phyloP scores from a whole-genome alignment of 2,113 vertebrate genomes.

The Hemiprocne comata region DNA sequence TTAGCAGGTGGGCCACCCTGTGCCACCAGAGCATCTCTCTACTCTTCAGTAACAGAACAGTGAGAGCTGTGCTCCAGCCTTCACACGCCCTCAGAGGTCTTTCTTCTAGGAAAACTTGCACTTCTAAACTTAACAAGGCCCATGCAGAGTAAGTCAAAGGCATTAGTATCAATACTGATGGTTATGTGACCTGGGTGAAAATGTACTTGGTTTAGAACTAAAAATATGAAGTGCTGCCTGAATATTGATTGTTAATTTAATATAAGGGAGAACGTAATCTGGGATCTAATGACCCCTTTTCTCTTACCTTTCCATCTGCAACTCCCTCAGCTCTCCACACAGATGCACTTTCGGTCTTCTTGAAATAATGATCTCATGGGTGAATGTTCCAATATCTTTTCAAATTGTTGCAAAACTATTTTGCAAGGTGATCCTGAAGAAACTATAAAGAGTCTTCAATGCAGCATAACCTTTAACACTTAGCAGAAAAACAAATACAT shows the following conservation, averaged over 20 bases:
- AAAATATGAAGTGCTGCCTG: background rate
- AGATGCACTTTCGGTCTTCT: background rate
- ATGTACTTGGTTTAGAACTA: background rate
- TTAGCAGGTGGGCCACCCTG: background rate
- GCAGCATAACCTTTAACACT: background rate
- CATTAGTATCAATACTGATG: background rate
- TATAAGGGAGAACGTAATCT: background rate
- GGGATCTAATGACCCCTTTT: background rate
- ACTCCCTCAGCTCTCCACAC: background rate
- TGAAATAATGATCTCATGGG: background rate
- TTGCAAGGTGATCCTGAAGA: background rate
- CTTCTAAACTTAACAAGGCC: background rate
- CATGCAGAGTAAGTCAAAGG: background rate
- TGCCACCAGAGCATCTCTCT: background rate
- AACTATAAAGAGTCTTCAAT: background rate
- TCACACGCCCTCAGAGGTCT: rapidly evolving
- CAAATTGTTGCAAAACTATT: background rate
- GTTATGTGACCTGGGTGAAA: background rate
- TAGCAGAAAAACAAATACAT: background rate
- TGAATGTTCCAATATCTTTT: background rate
- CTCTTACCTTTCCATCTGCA: background rate
- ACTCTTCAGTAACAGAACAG: rapidly evolving
- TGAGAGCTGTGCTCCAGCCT: background rate
- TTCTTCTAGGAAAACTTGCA: background rate
- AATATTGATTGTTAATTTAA: background rate